Conservation (phyloP, 2,888 invertebrate genomes). For the Drosophila subquinaria region DNA sequence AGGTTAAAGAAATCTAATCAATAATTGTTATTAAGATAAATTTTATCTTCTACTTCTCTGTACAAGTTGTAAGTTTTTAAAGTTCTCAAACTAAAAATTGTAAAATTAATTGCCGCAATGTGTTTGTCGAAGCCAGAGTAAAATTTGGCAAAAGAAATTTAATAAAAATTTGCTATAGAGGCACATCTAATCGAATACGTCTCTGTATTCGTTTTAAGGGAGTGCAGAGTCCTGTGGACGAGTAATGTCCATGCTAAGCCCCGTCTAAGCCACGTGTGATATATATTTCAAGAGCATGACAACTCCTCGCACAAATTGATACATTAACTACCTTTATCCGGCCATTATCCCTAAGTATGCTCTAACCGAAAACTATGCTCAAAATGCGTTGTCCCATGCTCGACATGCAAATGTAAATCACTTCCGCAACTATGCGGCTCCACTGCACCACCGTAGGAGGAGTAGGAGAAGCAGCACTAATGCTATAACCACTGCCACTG, state of each 20-base stretch:
- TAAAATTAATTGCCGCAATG: slow-evolving; percentile 34
- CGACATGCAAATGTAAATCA: slow-evolving; percentile 77
- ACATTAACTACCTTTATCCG: slow-evolving; percentile 80
- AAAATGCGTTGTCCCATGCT: slow-evolving; percentile 71
- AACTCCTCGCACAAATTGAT: slow-evolving; percentile 66
- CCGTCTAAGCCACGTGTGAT: slow-evolving; percentile 47
- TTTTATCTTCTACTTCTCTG: background rate
- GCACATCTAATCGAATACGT: too few relatives aligned
- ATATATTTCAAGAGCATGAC: slow-evolving; percentile 31
- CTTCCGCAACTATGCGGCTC: slow-evolving; percentile 71
- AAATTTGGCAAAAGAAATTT: background rate
- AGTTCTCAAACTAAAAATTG: slow-evolving; percentile 10
- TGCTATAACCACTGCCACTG: slow-evolving; percentile 49
- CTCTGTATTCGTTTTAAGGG: background rate
- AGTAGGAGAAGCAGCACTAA: slow-evolving; percentile 31
- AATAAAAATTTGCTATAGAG: background rate
- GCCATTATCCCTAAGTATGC: slow-evolving; percentile 73
- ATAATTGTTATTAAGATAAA: background rate
- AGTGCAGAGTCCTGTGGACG: slow-evolving; percentile 7
- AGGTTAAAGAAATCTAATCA: slow-evolving; percentile 1
- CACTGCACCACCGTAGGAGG: slow-evolving; percentile 32
- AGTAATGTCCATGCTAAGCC: slow-evolving; percentile 42
- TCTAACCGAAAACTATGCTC: slow-evolving; percentile 71
- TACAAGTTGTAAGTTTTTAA: slow-evolving; percentile 15
- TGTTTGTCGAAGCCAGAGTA: background rate